These are phyloP conservation scores for Bettongia penicillata DNA, from an alignment of 2,113 vertebrate genomes.

Conservation along the genomic window DNA sequence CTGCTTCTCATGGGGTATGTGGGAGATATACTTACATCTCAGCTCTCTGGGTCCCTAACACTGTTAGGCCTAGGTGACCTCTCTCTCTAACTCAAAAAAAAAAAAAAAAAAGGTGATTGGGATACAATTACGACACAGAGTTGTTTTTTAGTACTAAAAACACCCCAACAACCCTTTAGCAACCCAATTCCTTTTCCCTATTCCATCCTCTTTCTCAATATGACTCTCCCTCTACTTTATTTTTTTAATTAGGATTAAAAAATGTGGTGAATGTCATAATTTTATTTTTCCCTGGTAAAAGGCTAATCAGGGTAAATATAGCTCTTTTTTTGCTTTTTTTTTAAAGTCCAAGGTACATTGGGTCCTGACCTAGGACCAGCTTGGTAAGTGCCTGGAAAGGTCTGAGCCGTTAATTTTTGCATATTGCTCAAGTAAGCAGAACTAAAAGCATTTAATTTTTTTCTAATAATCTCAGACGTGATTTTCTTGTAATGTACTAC, in stretches of 20 bases:
- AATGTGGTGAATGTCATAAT: conserved; percentile 48
- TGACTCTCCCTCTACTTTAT: conserved; percentile 40
- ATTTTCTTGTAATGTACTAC: conserved; percentile 83
- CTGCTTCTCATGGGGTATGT: conserved; percentile 73
- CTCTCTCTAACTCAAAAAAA: conserved; percentile 76
- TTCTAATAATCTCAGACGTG: conserved; percentile 83
- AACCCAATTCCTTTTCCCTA: conserved; percentile 50
- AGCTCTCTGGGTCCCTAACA: conserved; percentile 67
- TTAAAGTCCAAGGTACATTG: background rate
- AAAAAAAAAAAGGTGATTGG: conserved; percentile 75
- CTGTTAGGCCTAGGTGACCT: conserved; percentile 75
- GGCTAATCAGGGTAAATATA: conserved; percentile 55
- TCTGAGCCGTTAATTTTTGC: conserved; percentile 82
- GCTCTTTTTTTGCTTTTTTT: background rate
- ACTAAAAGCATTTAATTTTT: conserved; percentile 82
- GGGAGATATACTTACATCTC: conserved; percentile 74
- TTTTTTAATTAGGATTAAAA: conserved; percentile 61
- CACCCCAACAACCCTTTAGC: background rate
- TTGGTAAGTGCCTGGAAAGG: conserved; percentile 53
- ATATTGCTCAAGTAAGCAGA: conserved; percentile 86
- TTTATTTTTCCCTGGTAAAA: conserved; percentile 60
- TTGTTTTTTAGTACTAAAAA: conserved; percentile 66
- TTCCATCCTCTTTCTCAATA: conserved; percentile 48
- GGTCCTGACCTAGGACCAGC: conserved; percentile 54
- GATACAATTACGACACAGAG: conserved; percentile 79